A percentile compares a stretch with the other conserved stretches of the same genome.
These are phyloP conservation scores for Montipora sp. DNA, from an alignment of 64 coral and sea anemone species.

Conservation along the genomic window DNA sequence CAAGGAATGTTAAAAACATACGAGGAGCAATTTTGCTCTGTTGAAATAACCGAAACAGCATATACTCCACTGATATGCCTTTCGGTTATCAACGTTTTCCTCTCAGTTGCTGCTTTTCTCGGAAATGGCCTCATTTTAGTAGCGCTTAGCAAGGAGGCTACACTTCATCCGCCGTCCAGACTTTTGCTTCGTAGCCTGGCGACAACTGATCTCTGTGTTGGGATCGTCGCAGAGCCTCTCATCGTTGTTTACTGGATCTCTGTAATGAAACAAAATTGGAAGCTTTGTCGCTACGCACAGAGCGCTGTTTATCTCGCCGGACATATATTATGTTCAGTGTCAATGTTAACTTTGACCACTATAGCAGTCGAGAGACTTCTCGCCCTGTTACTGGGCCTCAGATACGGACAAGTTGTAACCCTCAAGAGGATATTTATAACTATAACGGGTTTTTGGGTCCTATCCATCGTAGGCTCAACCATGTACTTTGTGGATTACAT, in stretches of 20 bases:
- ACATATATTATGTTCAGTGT: background rate
- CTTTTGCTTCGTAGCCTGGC: background rate
- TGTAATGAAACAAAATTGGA: background rate
- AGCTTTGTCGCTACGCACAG: background rate
- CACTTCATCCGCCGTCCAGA: constrained; percentile 20
- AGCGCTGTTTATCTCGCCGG: background rate
- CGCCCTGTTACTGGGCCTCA: background rate
- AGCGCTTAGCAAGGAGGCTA: background rate
- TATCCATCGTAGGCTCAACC: background rate
- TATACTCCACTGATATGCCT: background rate
- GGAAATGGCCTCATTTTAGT: background rate
- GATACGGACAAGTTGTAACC: constrained; percentile 29
- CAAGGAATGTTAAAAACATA: background rate
- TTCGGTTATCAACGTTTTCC: background rate
- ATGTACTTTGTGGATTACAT: background rate
- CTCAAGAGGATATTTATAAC: background rate
- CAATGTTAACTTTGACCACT: constrained; percentile 2
- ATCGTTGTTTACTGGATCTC: constrained; percentile 7
- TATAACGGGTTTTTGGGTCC: background rate
- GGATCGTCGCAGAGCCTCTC: constrained; percentile 1
- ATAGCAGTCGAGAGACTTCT: constrained; percentile 9
- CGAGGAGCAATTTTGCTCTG: background rate
- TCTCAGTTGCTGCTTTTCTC: background rate
- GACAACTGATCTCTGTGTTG: constrained; percentile 2
- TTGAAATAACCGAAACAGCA: background rate